These are phyloP conservation scores for Rafetus swinhoei DNA, from an alignment of 2,113 vertebrate genomes.

Conservation along the genomic window DNA sequence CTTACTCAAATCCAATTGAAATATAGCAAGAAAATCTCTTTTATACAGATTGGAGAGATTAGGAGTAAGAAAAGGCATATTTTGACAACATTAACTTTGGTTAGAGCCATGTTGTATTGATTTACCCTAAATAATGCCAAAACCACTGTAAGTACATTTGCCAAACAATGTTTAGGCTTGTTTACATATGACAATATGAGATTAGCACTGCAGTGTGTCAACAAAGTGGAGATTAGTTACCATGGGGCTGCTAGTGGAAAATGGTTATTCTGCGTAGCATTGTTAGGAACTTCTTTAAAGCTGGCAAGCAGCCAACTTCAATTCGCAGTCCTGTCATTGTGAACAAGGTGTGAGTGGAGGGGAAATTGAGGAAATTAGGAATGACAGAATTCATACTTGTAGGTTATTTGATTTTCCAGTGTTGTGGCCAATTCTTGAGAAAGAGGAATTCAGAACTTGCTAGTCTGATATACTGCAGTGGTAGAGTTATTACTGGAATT, in stretches of 20 bases:
- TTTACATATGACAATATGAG: neutral
- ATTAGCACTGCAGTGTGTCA: neutral
- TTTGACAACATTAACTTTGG: neutral
- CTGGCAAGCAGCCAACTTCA: neutral
- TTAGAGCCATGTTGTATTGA: neutral
- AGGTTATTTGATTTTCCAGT: neutral
- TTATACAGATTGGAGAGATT: neutral
- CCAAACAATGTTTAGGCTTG: neutral
- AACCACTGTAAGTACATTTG: neutral
- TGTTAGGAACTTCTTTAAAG: neutral
- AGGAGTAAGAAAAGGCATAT: neutral
- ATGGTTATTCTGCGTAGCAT: neutral
- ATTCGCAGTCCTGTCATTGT: neutral
- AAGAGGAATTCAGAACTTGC: fast-evolving
- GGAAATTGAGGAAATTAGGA: neutral
- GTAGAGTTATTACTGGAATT: neutral
- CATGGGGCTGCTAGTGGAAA: fast-evolving
- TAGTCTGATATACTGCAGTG: fast-evolving
- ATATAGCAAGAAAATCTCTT: neutral
- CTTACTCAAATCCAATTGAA: neutral
- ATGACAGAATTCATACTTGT: neutral
- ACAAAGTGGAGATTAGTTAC: neutral
- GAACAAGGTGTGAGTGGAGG: neutral
- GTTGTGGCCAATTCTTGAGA: neutral
- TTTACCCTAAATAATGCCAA: neutral